Base-by-base conservation (phyloP, 2,888 invertebrate species). In the Anthoptus insignis region DNA sequence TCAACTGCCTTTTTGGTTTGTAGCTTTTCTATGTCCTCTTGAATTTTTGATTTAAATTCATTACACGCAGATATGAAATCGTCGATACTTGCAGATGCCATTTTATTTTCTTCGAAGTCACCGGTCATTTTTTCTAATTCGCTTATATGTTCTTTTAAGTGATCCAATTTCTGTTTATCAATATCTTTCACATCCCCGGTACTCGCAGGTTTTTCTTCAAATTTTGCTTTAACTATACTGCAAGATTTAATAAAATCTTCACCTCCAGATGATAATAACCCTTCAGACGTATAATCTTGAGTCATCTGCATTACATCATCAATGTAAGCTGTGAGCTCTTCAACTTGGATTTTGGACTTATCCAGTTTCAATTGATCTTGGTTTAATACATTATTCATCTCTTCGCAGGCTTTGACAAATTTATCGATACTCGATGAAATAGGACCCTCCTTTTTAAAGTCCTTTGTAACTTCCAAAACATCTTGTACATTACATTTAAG, bases 191-290 rank as follows among this genome's bases (percentile, higher is more conserved):
- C 59, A 13, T 66, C 11, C 22, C 4, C 4, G 2, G 14, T 9
- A 49, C 27, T 27, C 14, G 21, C 27, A 34, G 64, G 13, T 54
- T 68, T 47, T 65, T 71, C 50, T 67, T 54, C 16, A 76, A 84
- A 75, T 76, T 78, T 80, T 2, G 29, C 49, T 67, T 75, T 80
- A 13, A 81, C 73, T 9, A 53, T 27, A 45, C 74, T 65, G 63
- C 80, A 81, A 11, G 76, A 76, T 16, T 73, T 65, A 3, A 81
- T 32, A 72, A 82, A 82, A 0, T 74, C 66, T 45, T 80, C 76
- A 13, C 73, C 72, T 60, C 74, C 78, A 2, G 70, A 58, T 9
- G 68, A 64, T 0, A 81, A 47, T 1, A 79, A 6, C 2, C 79
- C 76, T 67, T 78, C 72, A 6, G 66, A 54, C 70, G 75, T 72